Base-by-base conservation (phyloP, 1,140 invertebrate species). In the Cryptotermes secundus region DNA sequence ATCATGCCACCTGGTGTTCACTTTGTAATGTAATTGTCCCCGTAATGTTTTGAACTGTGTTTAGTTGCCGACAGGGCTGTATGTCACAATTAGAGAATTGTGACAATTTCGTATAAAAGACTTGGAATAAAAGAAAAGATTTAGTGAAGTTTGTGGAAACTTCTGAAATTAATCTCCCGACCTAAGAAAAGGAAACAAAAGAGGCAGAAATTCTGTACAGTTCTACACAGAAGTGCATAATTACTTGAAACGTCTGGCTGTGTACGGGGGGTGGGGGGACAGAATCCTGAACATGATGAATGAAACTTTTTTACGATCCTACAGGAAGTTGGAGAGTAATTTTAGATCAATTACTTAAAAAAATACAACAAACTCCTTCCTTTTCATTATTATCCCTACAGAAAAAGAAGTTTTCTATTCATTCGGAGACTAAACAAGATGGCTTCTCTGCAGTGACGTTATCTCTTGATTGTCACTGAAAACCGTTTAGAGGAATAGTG, bases 281-380 rank as follows among this genome's bases (percentile, higher is more conserved):
- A 31, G 16, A 2, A 72, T 3, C 2, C n/a, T 72, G n/a, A 31
- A 72, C 59, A n/a, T 72, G 59, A 72, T 72, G 59, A 72, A 72
- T 72, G 59, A 72, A 72, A 72, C 59, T 72, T 31, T n/a, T n/a
- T 72, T n/a, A 72, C n/a, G 26, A 72, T 31, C n/a, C 59, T 72
- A 12, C 26, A 72, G 59, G 59, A 72, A 72, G 59, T 72, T 72
- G 59, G 26, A 72, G 59, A 72, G n/a, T 72, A 72, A 72, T 72
- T 72, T 72, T 72, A 16, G 59, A 72, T 72, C 59, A 72, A 72
- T 72, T 72, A 72, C 59, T 72, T 72, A 31, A 72, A 72, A 72
- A 72, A n/a, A n/a, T n/a, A n/a, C n/a, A n/a, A 72, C n/a, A 72
- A 72, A n/a, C 59, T 72, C 59, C 7, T n/a, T 14, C n/a, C 59